Evolutionary conservation across 2,888 invertebrate genomes (phyloP).

Genomic region (Pollenia griseotomentosa): DNA sequence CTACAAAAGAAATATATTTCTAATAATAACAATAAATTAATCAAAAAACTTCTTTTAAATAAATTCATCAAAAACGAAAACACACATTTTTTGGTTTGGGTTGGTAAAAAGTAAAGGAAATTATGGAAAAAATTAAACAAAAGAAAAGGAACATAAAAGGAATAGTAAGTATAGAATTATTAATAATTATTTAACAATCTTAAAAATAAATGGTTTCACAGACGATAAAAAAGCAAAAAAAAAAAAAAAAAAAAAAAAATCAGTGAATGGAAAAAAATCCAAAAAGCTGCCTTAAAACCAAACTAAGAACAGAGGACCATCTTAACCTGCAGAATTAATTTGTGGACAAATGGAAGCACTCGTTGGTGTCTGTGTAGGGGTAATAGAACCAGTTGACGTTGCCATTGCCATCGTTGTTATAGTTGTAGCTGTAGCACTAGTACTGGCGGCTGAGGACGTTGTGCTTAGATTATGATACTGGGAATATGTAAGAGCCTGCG

Average conservation of each 20-base stretch:
- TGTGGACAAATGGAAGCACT: constrained; percentile 66
- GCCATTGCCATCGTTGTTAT: constrained; percentile 42
- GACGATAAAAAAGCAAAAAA: background rate
- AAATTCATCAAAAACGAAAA: constrained; percentile 45
- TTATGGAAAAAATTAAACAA: constrained; percentile 17
- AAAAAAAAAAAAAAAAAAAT: background rate
- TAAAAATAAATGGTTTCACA: constrained; percentile 40
- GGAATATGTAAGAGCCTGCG: constrained; percentile 38
- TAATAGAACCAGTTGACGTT: constrained; percentile 60
- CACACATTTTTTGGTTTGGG: constrained; percentile 35
- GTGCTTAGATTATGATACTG: constrained; percentile 22
- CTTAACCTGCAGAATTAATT: constrained; percentile 64
- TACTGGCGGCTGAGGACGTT: constrained; percentile 20
- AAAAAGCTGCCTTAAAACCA: constrained; percentile 54
- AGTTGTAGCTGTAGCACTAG: constrained; percentile 37
- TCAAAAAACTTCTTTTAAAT: constrained; percentile 32
- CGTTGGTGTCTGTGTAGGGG: constrained; percentile 65
- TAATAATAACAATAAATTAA: constrained; percentile 46
- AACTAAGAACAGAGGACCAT: background rate
- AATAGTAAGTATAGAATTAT: constrained; percentile 17
- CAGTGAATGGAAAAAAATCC: background rate
- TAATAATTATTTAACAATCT: constrained; percentile 53
- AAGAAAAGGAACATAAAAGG: constrained; percentile 20
- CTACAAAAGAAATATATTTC: constrained; percentile 20
- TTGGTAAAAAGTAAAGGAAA: constrained; percentile 47